Conservation (phyloP, 1,140 invertebrate species). For the Lepidurus arcticus region DNA sequence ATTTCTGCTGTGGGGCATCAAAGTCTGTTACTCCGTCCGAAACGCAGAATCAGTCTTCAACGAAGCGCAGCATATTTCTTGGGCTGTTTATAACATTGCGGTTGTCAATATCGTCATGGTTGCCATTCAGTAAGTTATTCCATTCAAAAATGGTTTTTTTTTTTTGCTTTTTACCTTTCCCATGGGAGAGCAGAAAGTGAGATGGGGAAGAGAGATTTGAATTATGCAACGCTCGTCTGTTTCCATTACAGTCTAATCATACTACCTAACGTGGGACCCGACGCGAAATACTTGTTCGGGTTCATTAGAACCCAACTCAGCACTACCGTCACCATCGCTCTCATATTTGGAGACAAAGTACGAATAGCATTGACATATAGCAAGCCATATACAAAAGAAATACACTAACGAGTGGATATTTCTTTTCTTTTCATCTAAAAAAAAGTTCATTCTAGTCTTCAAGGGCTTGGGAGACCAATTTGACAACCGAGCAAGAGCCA, state of each 20-base stretch:
- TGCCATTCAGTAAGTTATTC: constrained; percentile 74
- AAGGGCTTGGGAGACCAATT: constrained; percentile 78
- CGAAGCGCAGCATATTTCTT: constrained; percentile 83
- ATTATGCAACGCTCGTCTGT: constrained; percentile 10
- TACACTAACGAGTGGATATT: constrained; percentile 16
- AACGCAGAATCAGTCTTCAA: constrained; percentile 88
- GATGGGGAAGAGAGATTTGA: background rate
- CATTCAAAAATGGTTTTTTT: background rate
- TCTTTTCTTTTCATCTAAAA: constrained; percentile 26
- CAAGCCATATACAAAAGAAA: background rate
- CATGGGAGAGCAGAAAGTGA: constrained; percentile 13
- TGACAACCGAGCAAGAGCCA: constrained; percentile 68
- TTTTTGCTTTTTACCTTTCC: background rate
- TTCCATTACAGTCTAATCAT: constrained; percentile 64
- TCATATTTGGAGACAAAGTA: constrained; percentile 84
- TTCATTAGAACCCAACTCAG: constrained; percentile 80
- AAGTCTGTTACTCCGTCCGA: constrained; percentile 79
- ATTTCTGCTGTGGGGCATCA: constrained; percentile 82
- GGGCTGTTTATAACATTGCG: constrained; percentile 89
- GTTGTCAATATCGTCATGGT: constrained; percentile 84
- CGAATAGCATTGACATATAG: constrained; percentile 33
- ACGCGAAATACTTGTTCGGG: constrained; percentile 79
- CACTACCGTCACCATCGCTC: constrained; percentile 71
- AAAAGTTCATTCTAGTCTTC: constrained; percentile 67
- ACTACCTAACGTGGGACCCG: constrained; percentile 74